Conservation (phyloP, 2,888 invertebrate species). For the Hypomecis punctinalis region DNA sequence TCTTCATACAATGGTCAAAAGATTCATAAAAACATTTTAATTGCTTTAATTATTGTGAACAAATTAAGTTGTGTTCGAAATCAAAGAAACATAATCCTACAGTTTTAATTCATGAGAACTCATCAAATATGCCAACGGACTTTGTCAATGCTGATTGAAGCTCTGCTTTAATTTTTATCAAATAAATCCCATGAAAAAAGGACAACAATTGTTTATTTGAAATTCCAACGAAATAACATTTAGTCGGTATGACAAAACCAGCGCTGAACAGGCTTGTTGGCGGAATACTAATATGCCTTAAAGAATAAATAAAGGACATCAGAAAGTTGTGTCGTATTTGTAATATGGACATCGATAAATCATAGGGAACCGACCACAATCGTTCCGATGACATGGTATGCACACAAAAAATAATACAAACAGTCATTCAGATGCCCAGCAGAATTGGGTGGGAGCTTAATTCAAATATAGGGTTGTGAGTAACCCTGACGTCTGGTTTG, state of each 20-base stretch:
- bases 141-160: slow-evolving; percentile 73
- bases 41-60: slow-evolving; percentile 74
- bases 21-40: slow-evolving; percentile 45
- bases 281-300: slow-evolving; percentile 84
- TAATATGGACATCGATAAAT: slow-evolving; percentile 84
- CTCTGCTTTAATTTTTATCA: slow-evolving; percentile 74
- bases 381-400: slow-evolving; percentile 84
- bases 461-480: slow-evolving; percentile 63
- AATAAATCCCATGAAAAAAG: slow-evolving; percentile 68
- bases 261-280: slow-evolving; percentile 79
- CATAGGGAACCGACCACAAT: slow-evolving; percentile 83
- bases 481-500: slow-evolving; percentile 10
- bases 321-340: slow-evolving; percentile 84
- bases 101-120: slow-evolving; percentile 78
- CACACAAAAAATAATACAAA: slow-evolving; percentile 82
- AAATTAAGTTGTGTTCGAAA: slow-evolving; percentile 76
- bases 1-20: slow-evolving; percentile 34
- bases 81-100: slow-evolving; percentile 63
- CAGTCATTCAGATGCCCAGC: slow-evolving; percentile 80
- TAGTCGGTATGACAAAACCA: slow-evolving; percentile 84
- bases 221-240: slow-evolving; percentile 84
- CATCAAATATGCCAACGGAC: slow-evolving; percentile 64
- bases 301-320: slow-evolving; percentile 84
- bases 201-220: slow-evolving; percentile 79
- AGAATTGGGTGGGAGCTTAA: slow-evolving; percentile 80